Base-by-base conservation (phyloP, 2,113 vertebrate species). In the Ophthalmolycus amberensis region DNA sequence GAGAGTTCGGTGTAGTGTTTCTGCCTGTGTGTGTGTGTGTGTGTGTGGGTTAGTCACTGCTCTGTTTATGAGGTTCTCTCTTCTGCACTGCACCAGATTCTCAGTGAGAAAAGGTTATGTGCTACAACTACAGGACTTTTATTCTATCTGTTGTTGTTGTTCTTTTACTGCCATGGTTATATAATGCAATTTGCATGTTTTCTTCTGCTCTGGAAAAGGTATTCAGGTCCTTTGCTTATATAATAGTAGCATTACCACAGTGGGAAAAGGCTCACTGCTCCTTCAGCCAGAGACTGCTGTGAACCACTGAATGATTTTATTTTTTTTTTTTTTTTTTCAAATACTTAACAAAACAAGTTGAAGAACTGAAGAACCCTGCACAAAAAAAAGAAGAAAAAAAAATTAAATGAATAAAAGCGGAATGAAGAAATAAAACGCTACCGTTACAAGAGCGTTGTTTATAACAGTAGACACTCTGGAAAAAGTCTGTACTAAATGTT, bases 361-460 rank as follows among this genome's bases (percentile, higher is more conserved):
- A n/a, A n/a, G n/a, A n/a, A n/a, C n/a, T n/a, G n/a, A n/a, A n/a
- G n/a, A n/a, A n/a, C n/a, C n/a, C n/a, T n/a, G n/a, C n/a, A n/a
- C n/a, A n/a, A n/a, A n/a, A n/a, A n/a, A n/a, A n/a, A n/a, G n/a
- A n/a, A n/a, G n/a, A n/a, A n/a, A n/a, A n/a, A n/a, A n/a, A n/a
- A n/a, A n/a, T n/a, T n/a, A n/a, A n/a, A n/a, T n/a, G n/a, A n/a
- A n/a, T n/a, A 82, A 76, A 88, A 58, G 78, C 92, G 88, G 85
- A 93, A 94, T 91, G 91, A 79, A 87, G 84, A 77, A 89, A 89
- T 74, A 69, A 85, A 90, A 80, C 82, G 79, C 60, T 77, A 88
- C 79, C 78, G 85, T 85, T 87, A 88, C 77, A 77, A 82, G 62
- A 67, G 65, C 78, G 90, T 73, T 71, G 63, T 75, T 86, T 77